These are phyloP conservation scores for Orussus abietinus DNA, from an alignment of 1,140 invertebrate genomes.

Conservation along the genomic window DNA sequence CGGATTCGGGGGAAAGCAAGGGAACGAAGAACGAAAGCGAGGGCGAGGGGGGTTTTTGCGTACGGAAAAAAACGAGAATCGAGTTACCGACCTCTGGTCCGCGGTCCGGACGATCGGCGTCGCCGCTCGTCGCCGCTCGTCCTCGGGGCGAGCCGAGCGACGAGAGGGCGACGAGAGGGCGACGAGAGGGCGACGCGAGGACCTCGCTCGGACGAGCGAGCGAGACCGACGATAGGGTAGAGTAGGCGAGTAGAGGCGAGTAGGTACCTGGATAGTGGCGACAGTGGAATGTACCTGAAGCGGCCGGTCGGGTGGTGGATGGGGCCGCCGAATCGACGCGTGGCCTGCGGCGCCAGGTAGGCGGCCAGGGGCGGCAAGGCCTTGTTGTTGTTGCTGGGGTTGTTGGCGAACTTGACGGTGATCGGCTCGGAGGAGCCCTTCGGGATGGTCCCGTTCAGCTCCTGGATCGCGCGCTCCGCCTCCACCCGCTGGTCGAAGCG, in stretches of 20 bases:
- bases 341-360: conserved; percentile 80
- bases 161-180: too few species aligned
- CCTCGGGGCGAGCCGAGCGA: too few species aligned
- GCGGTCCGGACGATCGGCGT: too few species aligned
- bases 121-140: too few species aligned
- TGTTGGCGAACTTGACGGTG: conserved; percentile 99
- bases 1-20: conserved; percentile 10
- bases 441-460: conserved; percentile 95
- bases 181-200: conserved; percentile 23
- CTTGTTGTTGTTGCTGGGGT: conserved; percentile 92
- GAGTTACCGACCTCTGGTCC: too few species aligned
- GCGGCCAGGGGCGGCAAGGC: conserved; percentile 87
- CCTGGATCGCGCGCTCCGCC: conserved; percentile 95
- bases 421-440: conserved; percentile 95
- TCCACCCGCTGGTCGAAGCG: conserved; percentile 97
- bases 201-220: conserved; percentile 12
- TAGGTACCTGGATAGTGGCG: conserved; percentile 64
- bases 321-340: conserved; percentile 82
- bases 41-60: too few species aligned
- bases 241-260: conserved; percentile 57
- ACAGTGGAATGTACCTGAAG: conserved; percentile 81
- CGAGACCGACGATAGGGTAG: conserved; percentile 38
- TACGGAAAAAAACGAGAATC: too few species aligned
- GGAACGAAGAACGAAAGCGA: too few species aligned
- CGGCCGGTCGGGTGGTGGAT: conserved; percentile 89